Base-by-base conservation (phyloP, 2,113 vertebrate genomes). In the Leptodactylus fuscus region DNA sequence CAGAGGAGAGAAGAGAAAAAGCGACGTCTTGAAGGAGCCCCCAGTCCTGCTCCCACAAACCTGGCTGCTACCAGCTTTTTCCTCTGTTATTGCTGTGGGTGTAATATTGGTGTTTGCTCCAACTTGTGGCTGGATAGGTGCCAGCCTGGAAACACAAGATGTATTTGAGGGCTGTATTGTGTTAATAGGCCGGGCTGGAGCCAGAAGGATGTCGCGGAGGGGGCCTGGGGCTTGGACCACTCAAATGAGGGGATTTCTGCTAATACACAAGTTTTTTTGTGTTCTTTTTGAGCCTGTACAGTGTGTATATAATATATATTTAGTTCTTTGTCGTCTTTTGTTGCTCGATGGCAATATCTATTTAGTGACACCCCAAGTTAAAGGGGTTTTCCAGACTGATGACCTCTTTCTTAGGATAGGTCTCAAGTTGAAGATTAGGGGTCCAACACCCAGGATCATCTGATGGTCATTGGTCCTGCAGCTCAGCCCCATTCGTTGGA, bases 51-150 rank as follows among this genome's bases (percentile, higher is more conserved):
- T 69, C 27, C 44, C 44, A 48, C 60, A 81, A 81, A 81, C 62
- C 60, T 81, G 79, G 62, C 79, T 67, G 79, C 79, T 67, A 67
- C 60, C 58, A 81, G 62, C 60, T 67, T 46, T 67, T 81, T 46
- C 78, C 38, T 69, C 65, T 49, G 65, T 70, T 69, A 82, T 70
- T 82, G 44, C 81, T 53, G 65, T 82, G 65, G 81, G 81, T 71
- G 81, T 82, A 70, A 82, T 49, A 58, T 81, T 82, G 12, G 65
- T 82, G 62, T 82, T 82, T 82, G 81, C 81, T 82, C 20, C 65
- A 70, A 82, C 81, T 82, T 82, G 81, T 82, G 81, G 32, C 65
- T 82, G 81, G 81, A 36, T 20, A 2, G 7, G 41, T 12, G 81
- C 81, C 81, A 82, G 65, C 65, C 1, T 0, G 38, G 62, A 71